These are phyloP conservation scores for Falco rusticolus DNA, from an alignment of 2,797 vertebrate species.

Conservation along the genomic window DNA sequence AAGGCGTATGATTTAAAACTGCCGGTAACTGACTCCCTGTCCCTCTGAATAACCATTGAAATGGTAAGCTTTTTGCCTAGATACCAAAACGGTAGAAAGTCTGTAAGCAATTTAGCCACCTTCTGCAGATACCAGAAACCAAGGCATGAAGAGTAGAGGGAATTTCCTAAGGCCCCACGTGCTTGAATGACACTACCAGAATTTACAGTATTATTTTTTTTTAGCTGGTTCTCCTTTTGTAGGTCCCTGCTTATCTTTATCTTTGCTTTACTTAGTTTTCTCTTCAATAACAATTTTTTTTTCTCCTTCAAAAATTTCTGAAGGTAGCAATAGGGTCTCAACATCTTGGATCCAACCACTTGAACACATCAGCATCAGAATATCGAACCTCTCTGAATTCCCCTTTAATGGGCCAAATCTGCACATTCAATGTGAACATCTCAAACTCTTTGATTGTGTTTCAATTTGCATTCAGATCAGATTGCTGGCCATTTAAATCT, in stretches of 20 bases:
- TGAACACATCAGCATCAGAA: neutral
- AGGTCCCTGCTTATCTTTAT: neutral
- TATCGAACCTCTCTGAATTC: neutral
- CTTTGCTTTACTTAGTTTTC: neutral
- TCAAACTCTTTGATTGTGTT: neutral
- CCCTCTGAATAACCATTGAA: neutral
- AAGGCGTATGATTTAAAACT: neutral
- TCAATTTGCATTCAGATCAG: conserved; percentile 20
- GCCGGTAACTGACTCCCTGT: neutral
- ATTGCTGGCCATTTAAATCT: neutral
- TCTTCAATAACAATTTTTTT: neutral
- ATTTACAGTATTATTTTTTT: neutral
- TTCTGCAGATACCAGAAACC: neutral
- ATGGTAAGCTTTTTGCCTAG: neutral
- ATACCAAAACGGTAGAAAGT: neutral
- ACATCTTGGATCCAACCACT: neutral
- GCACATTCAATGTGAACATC: neutral
- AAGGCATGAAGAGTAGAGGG: neutral
- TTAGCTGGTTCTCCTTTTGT: neutral
- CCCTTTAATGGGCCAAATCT: neutral
- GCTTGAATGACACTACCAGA: neutral
- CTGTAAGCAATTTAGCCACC: neutral
- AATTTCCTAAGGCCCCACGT: neutral
- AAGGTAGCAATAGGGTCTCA: neutral
- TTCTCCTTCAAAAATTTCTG: neutral